These are phyloP conservation scores for Corythornis leucogaster DNA, from an alignment of 2,797 vertebrate genomes.

Conservation along the genomic window DNA sequence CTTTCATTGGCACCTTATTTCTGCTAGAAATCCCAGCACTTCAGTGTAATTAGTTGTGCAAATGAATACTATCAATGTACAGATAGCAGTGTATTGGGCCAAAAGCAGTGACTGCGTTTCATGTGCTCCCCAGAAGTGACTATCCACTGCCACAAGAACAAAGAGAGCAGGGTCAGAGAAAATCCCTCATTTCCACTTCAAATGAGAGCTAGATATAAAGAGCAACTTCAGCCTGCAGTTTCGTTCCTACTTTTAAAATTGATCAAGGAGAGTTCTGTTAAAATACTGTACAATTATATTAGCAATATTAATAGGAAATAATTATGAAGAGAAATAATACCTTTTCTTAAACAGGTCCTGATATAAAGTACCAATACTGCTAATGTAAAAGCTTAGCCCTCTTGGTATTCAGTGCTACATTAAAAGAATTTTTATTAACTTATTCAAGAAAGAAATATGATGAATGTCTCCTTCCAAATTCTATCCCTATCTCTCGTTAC, in stretches of 20 bases:
- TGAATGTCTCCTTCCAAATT: conserved; percentile 27
- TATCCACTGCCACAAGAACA: conserved; percentile 4
- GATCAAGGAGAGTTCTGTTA: conserved; percentile 40
- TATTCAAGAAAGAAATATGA: conserved; percentile 49
- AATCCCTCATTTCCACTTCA: conserved; percentile 67
- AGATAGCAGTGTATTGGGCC: neutral
- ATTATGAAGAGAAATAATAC: conserved; percentile 32
- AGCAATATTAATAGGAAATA: conserved; percentile 40
- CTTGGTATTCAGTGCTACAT: conserved; percentile 15
- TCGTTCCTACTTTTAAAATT: conserved; percentile 43
- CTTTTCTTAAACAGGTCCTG: conserved; percentile 5
- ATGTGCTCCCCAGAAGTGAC: neutral
- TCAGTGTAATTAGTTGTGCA: conserved; percentile 49
- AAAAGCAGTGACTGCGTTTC: neutral
- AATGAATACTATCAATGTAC: conserved; percentile 25
- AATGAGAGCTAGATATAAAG: conserved; percentile 26
- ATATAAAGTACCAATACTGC: neutral
- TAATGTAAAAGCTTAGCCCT: conserved; percentile 14
- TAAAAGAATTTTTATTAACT: conserved; percentile 65
- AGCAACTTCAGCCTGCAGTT: conserved; percentile 23
- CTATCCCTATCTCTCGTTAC: conserved; percentile 8
- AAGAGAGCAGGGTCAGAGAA: conserved; percentile 30
- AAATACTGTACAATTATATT: conserved; percentile 27
- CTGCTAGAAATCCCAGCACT: conserved; percentile 20
- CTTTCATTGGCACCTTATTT: conserved; percentile 33